Base-by-base conservation (phyloP, 1,140 invertebrate genomes). In the Goniozus legneri region DNA sequence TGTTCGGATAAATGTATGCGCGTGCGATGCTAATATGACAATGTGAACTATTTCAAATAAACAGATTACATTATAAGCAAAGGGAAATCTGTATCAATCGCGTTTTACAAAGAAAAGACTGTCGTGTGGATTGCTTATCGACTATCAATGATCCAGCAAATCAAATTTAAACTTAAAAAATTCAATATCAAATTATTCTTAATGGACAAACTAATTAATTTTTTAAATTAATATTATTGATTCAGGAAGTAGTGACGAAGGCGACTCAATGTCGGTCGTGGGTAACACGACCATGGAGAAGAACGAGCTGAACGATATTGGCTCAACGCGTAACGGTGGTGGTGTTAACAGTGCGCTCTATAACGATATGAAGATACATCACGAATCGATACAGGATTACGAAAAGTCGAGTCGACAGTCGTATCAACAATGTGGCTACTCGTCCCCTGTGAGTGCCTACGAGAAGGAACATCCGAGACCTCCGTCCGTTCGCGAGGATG, bases 201-300 rank as follows among this genome's bases (percentile, higher is more conserved):
- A 18, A 3, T 39, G 32, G 36, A 20, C 2, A 30, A 45, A 21
- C 3, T 2, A 33, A 32, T 21, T 12, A 31, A 27, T 42, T 32
- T 54, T 36, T 41, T 18, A 19, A n/a, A n/a, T n/a, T n/a, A 16
- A 19, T 41, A 36, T 44, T 0, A 16, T 36, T 45, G 16, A 56
- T 39, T 22, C 44, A 75, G 73, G 73, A 71, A 75, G 67, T 58
- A 75, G 71, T 63, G 71, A 75, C 65, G 73, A 76, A 60, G 70
- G 66, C 42, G 73, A 74, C 56, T 52, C 59, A 44, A 48, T 50
- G 27, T 53, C 56, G 22, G 51, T 49, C 19, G 55, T 52, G 21
- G 58, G 62, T 42, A 64, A 48, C 33, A 52, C 56, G 22, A 60
- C 50, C 20, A 40, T 21, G 34, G 24, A 36, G 14, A 13, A 34